These are phyloP conservation scores for Metopolophium dirhodum DNA, from an alignment of 1,140 invertebrate genomes.

Conservation along the genomic window DNA sequence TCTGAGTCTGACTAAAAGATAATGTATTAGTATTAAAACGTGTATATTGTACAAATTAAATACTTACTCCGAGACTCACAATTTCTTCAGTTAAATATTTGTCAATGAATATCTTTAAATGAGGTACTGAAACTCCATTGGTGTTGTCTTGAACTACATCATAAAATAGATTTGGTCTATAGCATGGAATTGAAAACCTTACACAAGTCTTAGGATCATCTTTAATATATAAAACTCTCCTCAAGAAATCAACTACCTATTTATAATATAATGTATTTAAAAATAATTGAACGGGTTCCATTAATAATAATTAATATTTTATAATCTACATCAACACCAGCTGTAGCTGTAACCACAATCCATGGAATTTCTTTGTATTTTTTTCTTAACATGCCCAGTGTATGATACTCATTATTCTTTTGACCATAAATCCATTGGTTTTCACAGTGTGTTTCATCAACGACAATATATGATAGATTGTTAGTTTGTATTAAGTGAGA, in stretches of 20 bases:
- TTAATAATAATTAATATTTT: neutral
- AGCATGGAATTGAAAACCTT: conserved; percentile 70
- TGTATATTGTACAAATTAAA: neutral
- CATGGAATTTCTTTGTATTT: conserved; percentile 76
- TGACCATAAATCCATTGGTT: conserved; percentile 99
- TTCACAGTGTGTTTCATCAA: conserved; percentile 98
- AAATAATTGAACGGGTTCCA: neutral
- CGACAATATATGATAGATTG: conserved; percentile 71
- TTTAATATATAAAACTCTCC: conserved; percentile 66
- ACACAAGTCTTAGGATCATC: conserved; percentile 62
- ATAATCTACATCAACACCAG: conserved; percentile 65
- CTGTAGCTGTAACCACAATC: conserved; percentile 95
- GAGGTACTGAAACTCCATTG: conserved; percentile 77
- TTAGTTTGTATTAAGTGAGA: conserved; percentile 65
- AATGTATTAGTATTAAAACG: neutral
- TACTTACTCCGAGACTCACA: neutral
- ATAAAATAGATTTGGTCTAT: conserved; percentile 74
- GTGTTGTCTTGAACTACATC: conserved; percentile 80
- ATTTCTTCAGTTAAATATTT: conserved; percentile 64
- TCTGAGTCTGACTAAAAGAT: conserved; percentile 59
- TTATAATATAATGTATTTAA: conserved; percentile 49
- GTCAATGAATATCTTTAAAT: conserved; percentile 76
- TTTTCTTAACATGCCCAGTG: conserved; percentile 69
- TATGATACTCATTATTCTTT: conserved; percentile 90
- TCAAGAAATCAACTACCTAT: conserved; percentile 68